Conservation (phyloP, 2,113 vertebrate species). For the Crotophaga sulcirostris region DNA sequence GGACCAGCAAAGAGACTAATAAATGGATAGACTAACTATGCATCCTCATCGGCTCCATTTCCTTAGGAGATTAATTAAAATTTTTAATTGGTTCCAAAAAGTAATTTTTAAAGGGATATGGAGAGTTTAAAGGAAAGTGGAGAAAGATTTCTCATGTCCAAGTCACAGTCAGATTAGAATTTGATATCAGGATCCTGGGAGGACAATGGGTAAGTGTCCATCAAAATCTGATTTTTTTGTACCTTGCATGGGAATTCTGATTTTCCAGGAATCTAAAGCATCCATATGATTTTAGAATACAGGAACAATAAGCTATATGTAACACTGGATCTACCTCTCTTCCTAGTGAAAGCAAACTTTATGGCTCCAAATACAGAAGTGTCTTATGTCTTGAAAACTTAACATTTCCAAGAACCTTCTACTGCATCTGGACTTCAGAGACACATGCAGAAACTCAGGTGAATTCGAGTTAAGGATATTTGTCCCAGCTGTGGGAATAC, state of each 20-base stretch:
- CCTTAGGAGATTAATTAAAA: not conserved
- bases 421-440: not conserved
- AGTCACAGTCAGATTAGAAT: not conserved
- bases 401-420: not conserved
- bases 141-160: not conserved
- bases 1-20: not conserved
- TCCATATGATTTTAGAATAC: not conserved
- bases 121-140: not conserved
- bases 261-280: not conserved
- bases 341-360: not conserved
- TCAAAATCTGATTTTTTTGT: not conserved
- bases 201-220: too few species aligned
- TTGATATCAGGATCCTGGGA: not conserved
- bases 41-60: not conserved
- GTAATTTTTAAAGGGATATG: not conserved
- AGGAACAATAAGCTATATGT: not conserved
- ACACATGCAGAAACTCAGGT: not conserved
- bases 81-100: not conserved
- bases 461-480: not conserved
- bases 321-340: not conserved
- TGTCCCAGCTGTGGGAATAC: not conserved
- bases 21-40: not conserved
- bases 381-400: not conserved
- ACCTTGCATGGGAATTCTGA: not conserved
- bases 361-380: not conserved